Evolutionary conservation across 2,888 invertebrate species (phyloP).

Genomic region (Apamea epomidion): DNA sequence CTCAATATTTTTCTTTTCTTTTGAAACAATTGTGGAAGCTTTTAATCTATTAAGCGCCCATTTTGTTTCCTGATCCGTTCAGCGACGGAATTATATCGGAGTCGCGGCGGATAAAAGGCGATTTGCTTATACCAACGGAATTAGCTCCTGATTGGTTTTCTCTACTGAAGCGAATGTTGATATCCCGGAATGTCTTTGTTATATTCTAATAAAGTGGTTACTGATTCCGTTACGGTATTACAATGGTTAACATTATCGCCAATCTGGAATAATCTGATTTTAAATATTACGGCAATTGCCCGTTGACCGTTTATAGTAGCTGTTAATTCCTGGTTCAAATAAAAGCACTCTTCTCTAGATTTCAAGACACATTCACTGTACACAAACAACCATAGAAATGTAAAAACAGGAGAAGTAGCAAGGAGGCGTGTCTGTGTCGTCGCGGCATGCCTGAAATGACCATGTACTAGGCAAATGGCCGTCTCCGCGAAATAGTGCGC

Average conservation of each 20-base stretch:
- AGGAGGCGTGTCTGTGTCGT: too few relatives aligned
- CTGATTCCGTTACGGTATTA: constrained; percentile 6
- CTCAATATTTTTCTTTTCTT: constrained; percentile 38
- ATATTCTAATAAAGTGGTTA: constrained; percentile 38
- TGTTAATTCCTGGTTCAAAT: not conserved
- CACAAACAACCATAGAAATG: too few relatives aligned
- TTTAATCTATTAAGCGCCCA: constrained; percentile 53
- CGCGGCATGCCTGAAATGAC: too few relatives aligned
- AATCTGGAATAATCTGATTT: constrained; percentile 11
- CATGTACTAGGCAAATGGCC: too few relatives aligned
- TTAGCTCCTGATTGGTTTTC: constrained; percentile 50
- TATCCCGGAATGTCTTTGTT: constrained; percentile 44
- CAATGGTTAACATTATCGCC: constrained; percentile 25
- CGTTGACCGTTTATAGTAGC: not conserved
- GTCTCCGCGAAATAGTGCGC: too few relatives aligned
- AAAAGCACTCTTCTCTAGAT: not conserved
- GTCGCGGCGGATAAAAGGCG: constrained; percentile 40
- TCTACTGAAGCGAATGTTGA: constrained; percentile 30
- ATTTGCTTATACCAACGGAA: constrained; percentile 40
- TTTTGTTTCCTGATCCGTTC: constrained; percentile 48
- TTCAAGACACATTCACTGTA: not conserved
- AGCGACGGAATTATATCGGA: constrained; percentile 38
- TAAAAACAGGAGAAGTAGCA: too few relatives aligned
- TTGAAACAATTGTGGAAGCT: constrained; percentile 46
- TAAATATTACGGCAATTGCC: not conserved